Evolutionary conservation across 2,888 invertebrate species (phyloP).

Genomic region (Coelopa pilipes): DNA sequence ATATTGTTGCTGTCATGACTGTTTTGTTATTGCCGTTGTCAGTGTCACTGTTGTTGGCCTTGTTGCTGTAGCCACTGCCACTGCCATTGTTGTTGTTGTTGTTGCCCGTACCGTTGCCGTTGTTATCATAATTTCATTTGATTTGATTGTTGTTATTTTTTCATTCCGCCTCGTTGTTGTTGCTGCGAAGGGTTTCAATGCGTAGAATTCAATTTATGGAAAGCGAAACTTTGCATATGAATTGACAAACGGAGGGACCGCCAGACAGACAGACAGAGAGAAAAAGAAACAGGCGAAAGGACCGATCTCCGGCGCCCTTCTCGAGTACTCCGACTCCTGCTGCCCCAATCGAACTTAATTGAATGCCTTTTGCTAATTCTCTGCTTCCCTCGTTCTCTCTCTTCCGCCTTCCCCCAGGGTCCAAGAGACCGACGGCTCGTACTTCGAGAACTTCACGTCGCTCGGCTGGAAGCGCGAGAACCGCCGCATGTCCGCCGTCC

Average conservation of each 20-base stretch:
- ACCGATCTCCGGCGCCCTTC: not conserved
- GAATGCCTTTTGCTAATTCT: not conserved
- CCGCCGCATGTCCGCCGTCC: constrained; percentile 80
- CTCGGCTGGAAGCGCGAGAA: constrained; percentile 93
- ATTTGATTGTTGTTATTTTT: too few species aligned
- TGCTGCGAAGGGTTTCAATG: not conserved
- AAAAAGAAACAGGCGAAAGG: too few species aligned
- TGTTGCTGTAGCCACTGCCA: not conserved
- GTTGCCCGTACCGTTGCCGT: not conserved
- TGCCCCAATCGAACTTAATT: too few species aligned
- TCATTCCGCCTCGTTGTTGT: not conserved
- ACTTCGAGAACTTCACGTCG: constrained; percentile 94
- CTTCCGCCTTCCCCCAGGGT: constrained; percentile 72
- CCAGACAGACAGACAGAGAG: too few species aligned
- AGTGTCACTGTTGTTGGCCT: not conserved
- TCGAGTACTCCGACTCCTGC: too few species aligned
- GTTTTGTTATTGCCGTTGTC: not conserved
- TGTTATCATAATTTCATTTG: not conserved
- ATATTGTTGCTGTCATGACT: not conserved
- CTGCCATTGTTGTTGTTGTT: not conserved
- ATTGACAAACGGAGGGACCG: not conserved
- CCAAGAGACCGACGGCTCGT: constrained; percentile 93
- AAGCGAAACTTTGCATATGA: constrained; percentile 6
- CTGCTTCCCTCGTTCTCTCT: not conserved
- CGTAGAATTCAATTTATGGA: not conserved